Evolutionary conservation across 2,797 vertebrate genomes (phyloP).

Genomic region (Phalanger gymnotis): DNA sequence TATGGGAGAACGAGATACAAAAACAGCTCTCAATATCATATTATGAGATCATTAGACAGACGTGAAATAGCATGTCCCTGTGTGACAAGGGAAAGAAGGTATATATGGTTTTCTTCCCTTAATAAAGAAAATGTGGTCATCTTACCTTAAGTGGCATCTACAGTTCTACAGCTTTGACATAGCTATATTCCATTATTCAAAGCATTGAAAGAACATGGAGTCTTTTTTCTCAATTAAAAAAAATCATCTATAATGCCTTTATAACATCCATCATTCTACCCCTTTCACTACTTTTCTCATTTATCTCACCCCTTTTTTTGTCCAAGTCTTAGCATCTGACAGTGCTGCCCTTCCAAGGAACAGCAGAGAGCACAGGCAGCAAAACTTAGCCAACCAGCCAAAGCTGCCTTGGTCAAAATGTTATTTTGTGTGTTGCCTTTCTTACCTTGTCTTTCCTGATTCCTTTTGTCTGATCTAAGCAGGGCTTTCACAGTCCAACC

Average conservation of each 20-base stretch:
- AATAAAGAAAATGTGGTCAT: conserved; percentile 69
- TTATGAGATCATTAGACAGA: not conserved
- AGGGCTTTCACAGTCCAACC: not conserved
- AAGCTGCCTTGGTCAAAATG: not conserved
- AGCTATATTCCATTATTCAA: conserved; percentile 76
- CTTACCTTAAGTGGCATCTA: conserved; percentile 75
- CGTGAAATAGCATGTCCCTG: conserved; percentile 49
- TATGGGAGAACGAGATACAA: not conserved
- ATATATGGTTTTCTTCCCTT: conserved; percentile 58
- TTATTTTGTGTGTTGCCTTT: not conserved
- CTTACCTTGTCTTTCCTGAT: not conserved
- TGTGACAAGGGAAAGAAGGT: conserved; percentile 39
- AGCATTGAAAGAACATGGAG: conserved; percentile 76
- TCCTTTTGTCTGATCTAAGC: not conserved
- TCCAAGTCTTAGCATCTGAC: not conserved
- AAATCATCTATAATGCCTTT: not conserved
- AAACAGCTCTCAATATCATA: not conserved
- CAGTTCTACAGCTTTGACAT: conserved; percentile 72
- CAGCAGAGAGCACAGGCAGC: not conserved
- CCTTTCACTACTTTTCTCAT: not conserved
- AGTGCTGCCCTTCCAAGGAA: not conserved
- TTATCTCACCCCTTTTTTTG: not conserved
- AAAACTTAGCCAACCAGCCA: not conserved
- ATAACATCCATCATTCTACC: not conserved
- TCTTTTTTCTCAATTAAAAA: conserved; percentile 64